phyloP scores from a whole-genome alignment of 2,888 invertebrate species.

The Lordiphosa fenestrarum region DNA sequence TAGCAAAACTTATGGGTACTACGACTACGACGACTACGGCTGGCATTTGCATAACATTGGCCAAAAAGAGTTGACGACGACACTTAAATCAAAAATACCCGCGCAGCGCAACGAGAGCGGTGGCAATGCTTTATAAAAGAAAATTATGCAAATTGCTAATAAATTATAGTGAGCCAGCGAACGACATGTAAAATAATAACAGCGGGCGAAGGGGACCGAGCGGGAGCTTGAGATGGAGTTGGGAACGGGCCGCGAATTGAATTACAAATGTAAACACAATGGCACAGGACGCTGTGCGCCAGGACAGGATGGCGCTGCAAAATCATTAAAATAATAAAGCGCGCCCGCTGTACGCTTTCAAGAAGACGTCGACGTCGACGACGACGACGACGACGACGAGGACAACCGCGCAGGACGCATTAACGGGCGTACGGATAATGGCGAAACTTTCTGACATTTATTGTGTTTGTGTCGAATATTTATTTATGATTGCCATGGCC shows the following conservation, averaged over 20 bases:
- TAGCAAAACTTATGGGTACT: conserved; percentile 50
- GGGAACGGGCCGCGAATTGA: conserved; percentile 53
- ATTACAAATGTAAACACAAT: conserved; percentile 72
- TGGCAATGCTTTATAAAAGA: conserved; percentile 68
- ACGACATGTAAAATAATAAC: conserved; percentile 76
- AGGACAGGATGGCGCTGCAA: conserved; percentile 42
- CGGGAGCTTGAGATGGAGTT: conserved; percentile 11
- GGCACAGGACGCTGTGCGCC: conserved; percentile 23
- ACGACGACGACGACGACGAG: conserved; percentile 40
- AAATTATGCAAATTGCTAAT: conserved; percentile 76
- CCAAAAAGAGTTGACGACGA: conserved; percentile 54
- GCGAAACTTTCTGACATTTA: conserved; percentile 76
- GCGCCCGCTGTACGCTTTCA: conserved; percentile 32
- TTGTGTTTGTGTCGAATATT: conserved; percentile 77
- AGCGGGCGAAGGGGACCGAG: conserved; percentile 20
- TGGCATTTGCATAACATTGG: conserved; percentile 68
- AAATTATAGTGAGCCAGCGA: conserved; percentile 70
- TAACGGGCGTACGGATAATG: conserved; percentile 70
- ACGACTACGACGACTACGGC: conserved; percentile 29
- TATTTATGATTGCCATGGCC: conserved; percentile 66
- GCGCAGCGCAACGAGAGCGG: conserved; percentile 46
- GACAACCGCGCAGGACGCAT: conserved; percentile 49
- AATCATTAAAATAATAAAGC: conserved; percentile 70
- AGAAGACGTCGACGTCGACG: conserved; percentile 40
- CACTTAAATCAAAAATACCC: conserved; percentile 58